phyloP scores from a whole-genome alignment of 2,797 vertebrate species.

The Austrolebias charrua region DNA sequence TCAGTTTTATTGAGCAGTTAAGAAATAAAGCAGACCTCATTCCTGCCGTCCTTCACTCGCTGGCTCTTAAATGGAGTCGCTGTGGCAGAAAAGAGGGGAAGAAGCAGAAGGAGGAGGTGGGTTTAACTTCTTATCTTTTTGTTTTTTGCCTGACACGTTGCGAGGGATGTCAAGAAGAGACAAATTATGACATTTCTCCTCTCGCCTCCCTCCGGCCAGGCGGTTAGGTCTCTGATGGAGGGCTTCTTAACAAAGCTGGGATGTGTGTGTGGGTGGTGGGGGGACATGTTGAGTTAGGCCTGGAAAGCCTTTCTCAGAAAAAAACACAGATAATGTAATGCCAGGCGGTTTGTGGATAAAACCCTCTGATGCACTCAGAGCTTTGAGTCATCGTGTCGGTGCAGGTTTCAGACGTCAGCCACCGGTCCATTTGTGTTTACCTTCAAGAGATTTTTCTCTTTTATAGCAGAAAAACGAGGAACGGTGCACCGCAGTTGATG shows the following conservation, averaged over 20 bases:
- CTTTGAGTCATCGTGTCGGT: conserved; percentile 19
- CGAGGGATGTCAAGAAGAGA: conserved; percentile 64
- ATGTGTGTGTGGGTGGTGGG: background rate
- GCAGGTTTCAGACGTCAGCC: conserved; percentile 19
- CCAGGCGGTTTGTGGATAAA: conserved; percentile 49
- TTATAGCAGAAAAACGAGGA: background rate
- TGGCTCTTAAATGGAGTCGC: conserved; percentile 56
- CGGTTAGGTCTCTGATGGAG: conserved; percentile 48
- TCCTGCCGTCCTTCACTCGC: conserved; percentile 40
- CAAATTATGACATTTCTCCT: conserved; percentile 59
- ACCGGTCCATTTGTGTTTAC: background rate
- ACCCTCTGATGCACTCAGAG: conserved; percentile 14
- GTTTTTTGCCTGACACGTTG: conserved; percentile 37
- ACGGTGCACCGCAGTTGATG: no score
- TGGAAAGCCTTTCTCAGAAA: conserved; percentile 21
- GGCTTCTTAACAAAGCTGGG: conserved; percentile 54
- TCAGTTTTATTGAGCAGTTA: conserved; percentile 60
- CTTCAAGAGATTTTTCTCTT: background rate
- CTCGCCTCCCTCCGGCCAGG: conserved; percentile 38
- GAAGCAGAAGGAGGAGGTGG: conserved; percentile 20
- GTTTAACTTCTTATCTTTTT: conserved; percentile 32
- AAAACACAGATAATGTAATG: conserved; percentile 43
- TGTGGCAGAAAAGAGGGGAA: conserved; percentile 27
- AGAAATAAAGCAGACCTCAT: conserved; percentile 47
- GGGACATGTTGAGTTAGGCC: conserved; percentile 44